Percentiles rank a stretch among this genome's conserved stretches.
phyloP scores from a whole-genome alignment of 2,888 invertebrate species.

The Punctoribates punctum region DNA sequence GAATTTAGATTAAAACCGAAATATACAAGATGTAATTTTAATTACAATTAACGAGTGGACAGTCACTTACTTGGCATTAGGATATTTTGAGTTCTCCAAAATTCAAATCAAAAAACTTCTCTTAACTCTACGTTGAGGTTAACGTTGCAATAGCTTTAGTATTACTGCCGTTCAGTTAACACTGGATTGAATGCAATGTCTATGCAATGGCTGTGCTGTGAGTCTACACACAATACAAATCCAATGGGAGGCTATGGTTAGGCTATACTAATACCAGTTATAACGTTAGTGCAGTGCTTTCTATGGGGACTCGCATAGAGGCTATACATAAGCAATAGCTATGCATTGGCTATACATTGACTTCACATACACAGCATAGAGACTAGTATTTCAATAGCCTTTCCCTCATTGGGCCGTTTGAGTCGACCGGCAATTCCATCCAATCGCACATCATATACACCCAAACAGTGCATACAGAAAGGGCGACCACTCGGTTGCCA shows the following conservation, averaged over 20 bases:
- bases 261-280: background rate
- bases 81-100: background rate
- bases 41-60: background rate
- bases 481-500: background rate
- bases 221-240: constrained; percentile 22
- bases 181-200: constrained; percentile 20
- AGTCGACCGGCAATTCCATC: constrained; percentile 17
- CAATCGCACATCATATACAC: background rate
- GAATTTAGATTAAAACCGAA: background rate
- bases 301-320: constrained; percentile 27
- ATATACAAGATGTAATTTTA: background rate
- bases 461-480: background rate
- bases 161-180: background rate
- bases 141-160: constrained; percentile 6
- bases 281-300: background rate
- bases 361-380: constrained; percentile 24
- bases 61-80: constrained; percentile 6
- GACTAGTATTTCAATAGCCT: constrained; percentile 24
- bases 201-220: background rate
- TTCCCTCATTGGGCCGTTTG: background rate
- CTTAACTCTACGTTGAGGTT: constrained; percentile 2
- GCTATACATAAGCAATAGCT: constrained; percentile 18
- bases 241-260: constrained; percentile 34
- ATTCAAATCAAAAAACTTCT: constrained; percentile 9
- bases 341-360: constrained; percentile 9